Evolutionary conservation across 2,113 vertebrate species (phyloP).

Genomic region (Thomomys bottae): DNA sequence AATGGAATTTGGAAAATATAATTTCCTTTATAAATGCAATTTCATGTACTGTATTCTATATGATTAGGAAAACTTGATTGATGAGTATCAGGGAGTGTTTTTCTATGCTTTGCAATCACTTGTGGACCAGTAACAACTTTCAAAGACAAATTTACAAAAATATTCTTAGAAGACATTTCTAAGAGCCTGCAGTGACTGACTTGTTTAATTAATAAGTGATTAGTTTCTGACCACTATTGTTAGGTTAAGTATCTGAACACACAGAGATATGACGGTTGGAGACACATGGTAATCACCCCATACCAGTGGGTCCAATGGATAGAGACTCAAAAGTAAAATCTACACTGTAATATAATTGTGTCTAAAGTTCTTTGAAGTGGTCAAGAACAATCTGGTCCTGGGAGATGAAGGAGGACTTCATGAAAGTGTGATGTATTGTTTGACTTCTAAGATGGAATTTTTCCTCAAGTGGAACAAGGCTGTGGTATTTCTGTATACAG

Average conservation of each 20-base stretch:
- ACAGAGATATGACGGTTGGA: neutral
- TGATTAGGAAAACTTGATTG: neutral
- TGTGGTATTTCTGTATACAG: neutral
- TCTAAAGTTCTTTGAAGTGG: neutral
- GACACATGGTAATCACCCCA: neutral
- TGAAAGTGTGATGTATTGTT: neutral
- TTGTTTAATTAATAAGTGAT: neutral
- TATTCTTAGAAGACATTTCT: neutral
- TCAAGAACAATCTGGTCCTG: neutral
- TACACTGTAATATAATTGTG: neutral
- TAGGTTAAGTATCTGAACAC: neutral
- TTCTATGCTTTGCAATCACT: neutral
- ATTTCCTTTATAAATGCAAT: neutral
- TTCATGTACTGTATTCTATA: too few species aligned
- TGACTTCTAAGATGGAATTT: neutral
- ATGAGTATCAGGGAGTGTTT: neutral
- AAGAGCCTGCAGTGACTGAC: neutral
- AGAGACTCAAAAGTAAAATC: neutral
- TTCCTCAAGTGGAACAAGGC: neutral
- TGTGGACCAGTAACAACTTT: neutral
- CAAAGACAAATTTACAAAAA: neutral
- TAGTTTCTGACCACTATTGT: neutral
- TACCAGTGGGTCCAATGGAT: neutral
- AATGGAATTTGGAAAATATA: neutral
- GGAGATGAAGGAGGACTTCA: neutral